A percentile compares a stretch with the other conserved stretches of the same genome.
Conservation (phyloP, 2,888 invertebrate genomes). For the Bembecia ichneumoniformis region DNA sequence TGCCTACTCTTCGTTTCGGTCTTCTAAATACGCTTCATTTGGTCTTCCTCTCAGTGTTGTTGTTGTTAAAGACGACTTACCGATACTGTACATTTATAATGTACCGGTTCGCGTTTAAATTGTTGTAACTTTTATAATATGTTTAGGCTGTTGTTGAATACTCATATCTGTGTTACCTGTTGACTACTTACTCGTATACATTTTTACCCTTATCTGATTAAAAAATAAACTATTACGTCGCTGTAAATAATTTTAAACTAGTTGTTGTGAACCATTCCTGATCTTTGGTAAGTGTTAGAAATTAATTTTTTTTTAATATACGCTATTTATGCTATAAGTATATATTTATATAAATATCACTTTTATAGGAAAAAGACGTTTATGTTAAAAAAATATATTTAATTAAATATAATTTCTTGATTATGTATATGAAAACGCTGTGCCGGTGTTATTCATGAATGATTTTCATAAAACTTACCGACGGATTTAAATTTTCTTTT, state of each 20-base stretch:
- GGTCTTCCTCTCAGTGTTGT: constrained; percentile 53
- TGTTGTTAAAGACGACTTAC: constrained; percentile 50
- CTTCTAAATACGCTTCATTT: constrained; percentile 38
- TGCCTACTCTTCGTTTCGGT: constrained; percentile 52
- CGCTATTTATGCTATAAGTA: too few species aligned
- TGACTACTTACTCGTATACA: constrained; percentile 62
- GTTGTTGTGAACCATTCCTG: constrained; percentile 24
- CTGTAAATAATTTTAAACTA: constrained; percentile 28
- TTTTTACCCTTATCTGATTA: constrained; percentile 45
- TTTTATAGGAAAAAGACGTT: too few species aligned
- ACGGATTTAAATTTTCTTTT: neutral
- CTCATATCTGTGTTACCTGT: constrained; percentile 69
- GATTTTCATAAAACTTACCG: neutral
- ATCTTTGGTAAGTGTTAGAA: constrained; percentile 30
- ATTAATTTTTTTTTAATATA: neutral
- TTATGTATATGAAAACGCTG: too few species aligned
- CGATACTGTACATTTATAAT: constrained; percentile 26
- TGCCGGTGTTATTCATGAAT: neutral
- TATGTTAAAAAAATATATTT: neutral
- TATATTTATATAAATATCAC: too few species aligned
- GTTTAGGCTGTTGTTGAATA: constrained; percentile 64
- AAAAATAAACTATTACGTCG: constrained; percentile 36
- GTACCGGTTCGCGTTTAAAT: constrained; percentile 38
- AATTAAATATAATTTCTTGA: too few species aligned
- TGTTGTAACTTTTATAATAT: constrained; percentile 62